Base-by-base conservation (phyloP, 2,113 vertebrate genomes). In the Pelmatolapia mariae region DNA sequence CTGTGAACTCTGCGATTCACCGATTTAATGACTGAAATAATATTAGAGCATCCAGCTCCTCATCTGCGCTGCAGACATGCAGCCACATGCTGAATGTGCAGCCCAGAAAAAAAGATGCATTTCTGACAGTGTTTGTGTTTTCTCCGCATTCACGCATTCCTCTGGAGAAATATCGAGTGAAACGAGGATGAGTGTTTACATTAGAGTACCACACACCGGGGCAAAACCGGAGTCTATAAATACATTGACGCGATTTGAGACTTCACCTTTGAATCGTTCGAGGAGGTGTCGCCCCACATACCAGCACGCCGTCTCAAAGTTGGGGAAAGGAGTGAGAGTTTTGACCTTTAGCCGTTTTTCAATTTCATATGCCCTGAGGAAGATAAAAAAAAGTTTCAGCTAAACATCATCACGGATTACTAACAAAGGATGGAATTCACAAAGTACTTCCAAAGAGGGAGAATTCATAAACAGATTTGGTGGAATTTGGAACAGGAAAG, bases 251-350 rank as follows among this genome's bases (percentile, higher is more conserved):
- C 33, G 31, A 88, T 85, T 26, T 5, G 47, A 33, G 56, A 12
- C 66, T 86, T 92, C 96, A 99, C 99, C 98, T 98, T 98, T 99
- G 96, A 99, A 99, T 2, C 97, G 96, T 94, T 99, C 99, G 9
- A 99, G 97, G 18, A 98, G 96, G 89, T 99, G 97, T 86, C 96
- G 97, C 78, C 98, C 99, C 95, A 97, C 98, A 29, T 99, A 99
- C 98, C 99, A 99, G 95, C 99, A 99, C 0, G 98, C 98, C 0
- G 98, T 99, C 96, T 99, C 98, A 1, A 97, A 99, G 96, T 99
- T 99, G 71, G 97, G 96, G 92, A 99, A 99, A 88, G 98, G 98
- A 81, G 96, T 99, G 94, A 99, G 97, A 56, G 98, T 98, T 93
- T 97, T 96, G 26, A 99, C 97, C 93, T 99, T 99, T 93, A 99